Evolutionary conservation across 1,140 invertebrate genomes (phyloP), one percentile per base, ranked within the genome.

Genomic region (Zaprionus africanus): DNA sequence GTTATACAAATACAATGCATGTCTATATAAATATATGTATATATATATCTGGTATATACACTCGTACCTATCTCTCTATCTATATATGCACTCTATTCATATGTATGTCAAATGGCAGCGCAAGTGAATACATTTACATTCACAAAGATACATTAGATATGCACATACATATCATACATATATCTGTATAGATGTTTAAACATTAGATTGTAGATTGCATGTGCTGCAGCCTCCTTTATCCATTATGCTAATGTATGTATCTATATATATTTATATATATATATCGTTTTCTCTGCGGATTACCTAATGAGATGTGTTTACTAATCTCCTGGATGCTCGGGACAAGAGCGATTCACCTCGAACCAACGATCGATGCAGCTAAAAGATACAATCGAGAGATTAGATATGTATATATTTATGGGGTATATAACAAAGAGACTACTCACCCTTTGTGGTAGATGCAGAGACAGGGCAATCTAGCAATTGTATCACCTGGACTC

Each of bases 291-390:
- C n/a, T 17, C 19, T 41, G 15, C 12, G 74, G 60, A 74, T 93
- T 76, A 90, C 86, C 81, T 92, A 68, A 66, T 73, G 62, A 92
- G 81, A 86, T 75, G 85, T 92, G 85, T 92, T 71, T 93, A 94
- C 95, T 96, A 98, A 94, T 98, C 98, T 79, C 96, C 96, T 77
- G 98, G 98, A 94, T 99, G 98, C 94, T 98, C 98, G 36, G 98
- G 98, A 94, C 98, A 99, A 79, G 97, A 98, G 93, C 98, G 96
- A 95, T 99, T 99, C 88, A 98, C 97, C 94, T 98, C 97, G 95
- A 99, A 99, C 98, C 98, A 99, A 93, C 97, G 96, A 94, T 99
- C 98, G 93, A 98, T 98, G 94, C 98, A 98, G 93, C 97, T 98
- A 94, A 22, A 95, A 94, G 76, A 82, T 15, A 36, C 6, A 51